Conservation (phyloP, 2,888 invertebrate genomes). For the Eupeodes latifasciatus region DNA sequence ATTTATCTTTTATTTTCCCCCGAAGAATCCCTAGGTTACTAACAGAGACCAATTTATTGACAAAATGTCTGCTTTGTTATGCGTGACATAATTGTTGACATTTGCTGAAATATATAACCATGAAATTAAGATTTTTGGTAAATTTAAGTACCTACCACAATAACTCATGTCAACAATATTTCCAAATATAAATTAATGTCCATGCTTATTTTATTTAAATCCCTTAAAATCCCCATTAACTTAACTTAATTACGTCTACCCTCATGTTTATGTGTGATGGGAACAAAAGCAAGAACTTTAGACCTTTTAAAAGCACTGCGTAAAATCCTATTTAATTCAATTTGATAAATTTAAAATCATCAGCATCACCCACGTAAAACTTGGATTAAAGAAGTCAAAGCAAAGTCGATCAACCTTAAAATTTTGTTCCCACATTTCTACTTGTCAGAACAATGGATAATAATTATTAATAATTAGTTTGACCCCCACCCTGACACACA, state of each 20-base stretch:
- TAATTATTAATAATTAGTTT: constrained; percentile 26
- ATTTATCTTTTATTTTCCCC: no score
- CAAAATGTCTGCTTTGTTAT: not conserved
- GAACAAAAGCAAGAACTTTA: not conserved
- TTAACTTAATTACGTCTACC: not conserved
- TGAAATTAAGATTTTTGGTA: not conserved
- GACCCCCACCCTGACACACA: constrained; percentile 2
- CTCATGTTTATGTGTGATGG: not conserved
- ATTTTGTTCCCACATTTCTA: not conserved
- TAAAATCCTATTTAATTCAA: not conserved
- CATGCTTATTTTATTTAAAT: not conserved
- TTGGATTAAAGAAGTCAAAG: not conserved
- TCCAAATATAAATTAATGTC: not conserved
- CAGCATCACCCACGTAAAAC: not conserved
- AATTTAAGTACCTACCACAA: no score
- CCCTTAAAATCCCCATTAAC: not conserved
- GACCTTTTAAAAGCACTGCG: not conserved
- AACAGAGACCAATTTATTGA: not conserved
- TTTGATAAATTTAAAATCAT: constrained; percentile 3
- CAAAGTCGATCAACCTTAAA: not conserved
- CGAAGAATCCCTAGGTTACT: no score
- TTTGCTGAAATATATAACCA: not conserved
- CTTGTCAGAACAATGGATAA: not conserved
- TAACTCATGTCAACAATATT: not conserved
- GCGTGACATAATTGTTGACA: not conserved